phyloP scores from a whole-genome alignment of 2,797 vertebrate species.

The Silurus lanzhouensis region DNA sequence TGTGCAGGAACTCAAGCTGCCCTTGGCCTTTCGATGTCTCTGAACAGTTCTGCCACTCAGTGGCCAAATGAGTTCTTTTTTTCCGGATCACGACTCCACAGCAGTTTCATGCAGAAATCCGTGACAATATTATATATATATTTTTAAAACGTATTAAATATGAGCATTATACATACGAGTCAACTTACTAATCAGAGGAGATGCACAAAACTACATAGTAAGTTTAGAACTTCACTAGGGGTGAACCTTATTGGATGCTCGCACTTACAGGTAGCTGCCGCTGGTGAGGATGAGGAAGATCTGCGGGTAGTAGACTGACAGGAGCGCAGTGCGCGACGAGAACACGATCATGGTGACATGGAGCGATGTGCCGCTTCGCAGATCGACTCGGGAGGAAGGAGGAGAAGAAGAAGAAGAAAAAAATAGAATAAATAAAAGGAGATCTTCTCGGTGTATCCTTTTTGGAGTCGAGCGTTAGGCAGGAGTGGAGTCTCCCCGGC shows the following conservation, averaged over 20 bases:
- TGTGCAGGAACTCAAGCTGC: conserved; percentile 39
- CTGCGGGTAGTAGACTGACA: conserved; percentile 95
- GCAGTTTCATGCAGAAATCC: background rate
- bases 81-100: conserved; percentile 33
- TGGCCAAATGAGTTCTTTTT: conserved; percentile 68
- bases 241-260: conserved; percentile 4
- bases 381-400: conserved; percentile 33
- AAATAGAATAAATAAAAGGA: conserved; percentile 33
- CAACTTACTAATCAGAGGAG: background rate
- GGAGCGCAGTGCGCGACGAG: conserved; percentile 88
- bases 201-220: no score
- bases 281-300: conserved; percentile 98
- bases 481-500: conserved; percentile 59
- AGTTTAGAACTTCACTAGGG: no score
- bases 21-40: conserved; percentile 57
- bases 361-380: conserved; percentile 71
- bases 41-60: conserved; percentile 81
- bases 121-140: background rate
- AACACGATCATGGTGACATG: conserved; percentile 85
- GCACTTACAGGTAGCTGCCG: conserved; percentile 98
- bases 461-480: conserved; percentile 64
- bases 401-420: no score
- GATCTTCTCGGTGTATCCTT: conserved; percentile 63
- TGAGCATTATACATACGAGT: no score
- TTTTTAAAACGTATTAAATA: background rate